phyloP scores from a whole-genome alignment of 53 echinoderm and acorn worm species.

The Zoroaster sp. region DNA sequence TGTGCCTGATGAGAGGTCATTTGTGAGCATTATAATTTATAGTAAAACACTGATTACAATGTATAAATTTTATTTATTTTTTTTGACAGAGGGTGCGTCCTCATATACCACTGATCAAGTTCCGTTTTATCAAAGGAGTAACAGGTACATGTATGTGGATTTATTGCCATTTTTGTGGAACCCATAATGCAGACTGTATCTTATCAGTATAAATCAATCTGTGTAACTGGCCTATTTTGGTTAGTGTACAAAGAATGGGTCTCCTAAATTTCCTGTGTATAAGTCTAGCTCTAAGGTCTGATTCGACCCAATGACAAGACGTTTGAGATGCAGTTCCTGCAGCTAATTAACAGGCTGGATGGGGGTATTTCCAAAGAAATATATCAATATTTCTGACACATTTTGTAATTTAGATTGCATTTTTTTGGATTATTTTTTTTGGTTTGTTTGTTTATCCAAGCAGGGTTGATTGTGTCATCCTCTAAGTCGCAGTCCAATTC shows the following conservation, averaged over 20 bases:
- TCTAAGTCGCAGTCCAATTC: constrained; percentile 43
- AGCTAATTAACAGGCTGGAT: not conserved
- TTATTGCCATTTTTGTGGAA: too few species aligned
- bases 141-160: constrained; percentile 23
- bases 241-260: too few species aligned
- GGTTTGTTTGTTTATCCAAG: too few species aligned
- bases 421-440: too few species aligned
- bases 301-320: too few species aligned
- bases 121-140: constrained; percentile 54
- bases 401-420: too few species aligned
- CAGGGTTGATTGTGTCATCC: not conserved
- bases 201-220: too few species aligned
- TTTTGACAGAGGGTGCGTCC: constrained; percentile 67
- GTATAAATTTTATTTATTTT: constrained; percentile 1
- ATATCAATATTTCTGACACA: not conserved
- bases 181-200: too few species aligned
- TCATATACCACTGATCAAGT: constrained; percentile 78
- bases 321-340: not conserved
- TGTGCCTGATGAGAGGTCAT: too few species aligned
- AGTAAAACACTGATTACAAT: too few species aligned
- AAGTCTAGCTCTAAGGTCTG: too few species aligned
- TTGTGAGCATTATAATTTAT: not conserved
- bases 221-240: not conserved
- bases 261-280: too few species aligned
- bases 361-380: not conserved